These are phyloP conservation scores for Augochlora pura DNA, from an alignment of 1,140 invertebrate genomes.

Conservation along the genomic window DNA sequence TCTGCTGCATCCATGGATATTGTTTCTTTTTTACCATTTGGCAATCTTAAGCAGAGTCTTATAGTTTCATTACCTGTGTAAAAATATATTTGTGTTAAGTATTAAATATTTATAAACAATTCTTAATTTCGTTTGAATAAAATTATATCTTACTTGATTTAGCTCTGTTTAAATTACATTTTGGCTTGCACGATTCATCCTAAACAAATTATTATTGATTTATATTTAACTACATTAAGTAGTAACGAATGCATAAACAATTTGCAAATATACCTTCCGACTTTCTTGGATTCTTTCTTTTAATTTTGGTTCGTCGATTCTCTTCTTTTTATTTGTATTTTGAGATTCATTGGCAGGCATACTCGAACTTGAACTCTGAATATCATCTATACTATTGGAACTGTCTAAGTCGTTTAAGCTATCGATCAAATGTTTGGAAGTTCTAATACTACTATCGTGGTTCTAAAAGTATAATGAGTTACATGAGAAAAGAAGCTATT, in stretches of 20 bases:
- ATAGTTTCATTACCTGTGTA: slow-evolving; percentile 67
- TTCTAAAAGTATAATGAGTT: slow-evolving; percentile 50
- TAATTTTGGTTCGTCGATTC: slow-evolving; percentile 28
- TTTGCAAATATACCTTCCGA: slow-evolving; percentile 18
- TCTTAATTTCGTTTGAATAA: not conserved
- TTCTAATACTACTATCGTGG: slow-evolving; percentile 57
- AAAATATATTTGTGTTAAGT: slow-evolving; percentile 10
- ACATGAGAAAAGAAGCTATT: slow-evolving; percentile 5
- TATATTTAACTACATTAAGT: not conserved
- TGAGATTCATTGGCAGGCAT: not conserved
- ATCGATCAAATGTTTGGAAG: slow-evolving; percentile 68
- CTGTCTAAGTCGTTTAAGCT: slow-evolving; percentile 40
- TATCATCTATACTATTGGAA: slow-evolving; percentile 5
- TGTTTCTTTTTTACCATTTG: slow-evolving; percentile 75
- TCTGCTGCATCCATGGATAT: slow-evolving; percentile 73
- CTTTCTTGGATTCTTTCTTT: not conserved
- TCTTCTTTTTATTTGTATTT: slow-evolving; percentile 50
- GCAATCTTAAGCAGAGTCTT: slow-evolving; percentile 75
- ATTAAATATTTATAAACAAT: not conserved
- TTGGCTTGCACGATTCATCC: slow-evolving; percentile 6
- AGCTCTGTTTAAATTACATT: slow-evolving; percentile 34
- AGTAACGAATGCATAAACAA: not conserved
- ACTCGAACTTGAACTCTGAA: slow-evolving; percentile 43
- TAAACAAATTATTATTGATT: slow-evolving; percentile 3
- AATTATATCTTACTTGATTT: slow-evolving; percentile 49